These are phyloP conservation scores for Misgurnus mizolepis DNA, from an alignment of 2,113 vertebrate species.

Conservation along the genomic window DNA sequence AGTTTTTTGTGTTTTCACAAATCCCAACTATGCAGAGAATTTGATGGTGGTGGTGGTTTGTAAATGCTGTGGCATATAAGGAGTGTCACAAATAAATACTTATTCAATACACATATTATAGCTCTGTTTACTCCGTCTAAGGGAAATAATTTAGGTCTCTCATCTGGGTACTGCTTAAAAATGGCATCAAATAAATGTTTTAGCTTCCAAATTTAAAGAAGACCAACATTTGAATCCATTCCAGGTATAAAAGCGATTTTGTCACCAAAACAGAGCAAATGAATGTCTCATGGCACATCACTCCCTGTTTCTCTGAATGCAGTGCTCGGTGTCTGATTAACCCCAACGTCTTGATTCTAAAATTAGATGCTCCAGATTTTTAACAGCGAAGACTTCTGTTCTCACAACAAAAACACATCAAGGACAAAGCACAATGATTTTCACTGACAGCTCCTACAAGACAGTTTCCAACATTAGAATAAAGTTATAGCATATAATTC, in stretches of 20 bases:
- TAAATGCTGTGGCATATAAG: no score
- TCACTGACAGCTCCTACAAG: constrained; percentile 21
- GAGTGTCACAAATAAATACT: no score
- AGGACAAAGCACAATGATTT: constrained; percentile 11
- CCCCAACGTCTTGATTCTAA: constrained; percentile 63
- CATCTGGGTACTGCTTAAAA: no score
- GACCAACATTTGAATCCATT: constrained; percentile 43
- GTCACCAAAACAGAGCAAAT: constrained; percentile 57
- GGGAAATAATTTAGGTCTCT: background rate
- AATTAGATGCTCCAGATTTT: constrained; percentile 70
- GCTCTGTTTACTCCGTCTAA: constrained; percentile 17
- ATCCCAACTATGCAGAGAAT: background rate
- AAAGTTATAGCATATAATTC: background rate
- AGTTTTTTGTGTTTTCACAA: background rate
- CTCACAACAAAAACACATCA: constrained; percentile 37
- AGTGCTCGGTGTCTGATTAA: constrained; percentile 67
- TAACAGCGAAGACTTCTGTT: constrained; percentile 2
- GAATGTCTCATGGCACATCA: constrained; percentile 51
- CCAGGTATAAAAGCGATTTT: constrained; percentile 58
- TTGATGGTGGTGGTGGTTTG: no score
- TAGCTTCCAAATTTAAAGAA: constrained; percentile 16
- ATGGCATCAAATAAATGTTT: background rate
- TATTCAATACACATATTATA: no score
- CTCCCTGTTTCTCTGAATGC: constrained; percentile 57
- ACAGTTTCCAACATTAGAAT: background rate